Percentiles rank a stretch among this genome's conserved stretches.
Conservation (phyloP, 2,113 vertebrate genomes). For the Catagonus wagneri region DNA sequence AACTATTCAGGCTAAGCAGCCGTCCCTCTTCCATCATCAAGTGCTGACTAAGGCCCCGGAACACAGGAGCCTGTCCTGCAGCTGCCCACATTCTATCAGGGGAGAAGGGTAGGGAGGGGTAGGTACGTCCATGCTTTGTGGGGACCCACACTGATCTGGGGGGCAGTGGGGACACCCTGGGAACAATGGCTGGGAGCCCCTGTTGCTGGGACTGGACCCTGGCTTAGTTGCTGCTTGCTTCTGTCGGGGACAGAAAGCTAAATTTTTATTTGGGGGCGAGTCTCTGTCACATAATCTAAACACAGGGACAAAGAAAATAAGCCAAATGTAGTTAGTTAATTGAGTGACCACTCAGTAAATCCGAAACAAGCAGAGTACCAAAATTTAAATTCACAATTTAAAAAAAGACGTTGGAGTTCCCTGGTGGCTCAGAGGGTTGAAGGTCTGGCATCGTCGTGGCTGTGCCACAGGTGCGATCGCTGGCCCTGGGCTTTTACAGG, state of each 20-base stretch:
- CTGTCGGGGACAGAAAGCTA: background rate
- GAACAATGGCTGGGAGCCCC: background rate
- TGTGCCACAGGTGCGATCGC: too few relatives aligned
- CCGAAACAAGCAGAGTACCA: background rate
- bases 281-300: background rate
- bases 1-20: background rate
- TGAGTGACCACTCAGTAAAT: background rate
- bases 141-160: background rate
- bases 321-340: background rate
- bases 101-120: accelerated
- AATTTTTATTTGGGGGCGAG: background rate
- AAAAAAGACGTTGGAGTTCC: background rate
- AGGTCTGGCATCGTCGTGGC: too few relatives aligned
- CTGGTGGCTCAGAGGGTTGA: too few relatives aligned
- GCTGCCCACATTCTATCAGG: accelerated
- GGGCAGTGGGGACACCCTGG: background rate
- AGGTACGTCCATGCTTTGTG: too few relatives aligned
- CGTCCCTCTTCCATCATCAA: background rate
- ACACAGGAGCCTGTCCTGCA: background rate
- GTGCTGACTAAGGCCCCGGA: background rate
- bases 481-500: too few relatives aligned
- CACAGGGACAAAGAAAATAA: background rate
- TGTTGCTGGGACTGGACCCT: background rate
- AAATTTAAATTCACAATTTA: background rate
- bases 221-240: background rate